phyloP scores from a whole-genome alignment of 2,888 invertebrate species.

The Lasioglossum calceatum region DNA sequence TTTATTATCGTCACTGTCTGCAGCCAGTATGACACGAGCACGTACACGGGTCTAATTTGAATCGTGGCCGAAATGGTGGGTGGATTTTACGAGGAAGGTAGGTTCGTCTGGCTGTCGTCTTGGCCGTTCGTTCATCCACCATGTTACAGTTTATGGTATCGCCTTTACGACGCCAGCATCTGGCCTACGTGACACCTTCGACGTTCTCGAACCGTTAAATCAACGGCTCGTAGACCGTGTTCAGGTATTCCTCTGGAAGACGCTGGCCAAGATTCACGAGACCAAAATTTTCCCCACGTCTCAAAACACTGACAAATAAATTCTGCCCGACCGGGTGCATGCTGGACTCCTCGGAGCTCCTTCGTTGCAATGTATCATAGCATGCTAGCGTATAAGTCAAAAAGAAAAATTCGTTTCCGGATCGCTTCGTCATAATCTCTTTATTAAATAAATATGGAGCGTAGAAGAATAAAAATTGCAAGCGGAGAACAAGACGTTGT shows the following conservation, averaged over 20 bases:
- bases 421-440: background rate
- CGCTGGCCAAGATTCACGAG: slow-evolving; percentile 11
- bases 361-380: background rate
- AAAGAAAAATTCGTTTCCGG: background rate
- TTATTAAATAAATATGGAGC: background rate
- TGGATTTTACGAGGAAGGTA: slow-evolving; percentile 61
- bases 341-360: background rate
- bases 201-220: slow-evolving; percentile 58
- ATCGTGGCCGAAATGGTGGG: slow-evolving; percentile 49
- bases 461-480: background rate
- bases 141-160: slow-evolving; percentile 69
- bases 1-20: background rate
- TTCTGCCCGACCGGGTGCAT: slow-evolving; percentile 19
- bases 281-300: slow-evolving; percentile 37
- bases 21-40: background rate
- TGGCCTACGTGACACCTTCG: slow-evolving; percentile 54
- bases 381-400: background rate
- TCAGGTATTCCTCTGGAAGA: slow-evolving; percentile 23
- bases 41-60: slow-evolving; percentile 42
- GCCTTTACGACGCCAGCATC: slow-evolving; percentile 71
- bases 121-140: slow-evolving; percentile 42
- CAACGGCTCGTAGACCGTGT: slow-evolving; percentile 46
- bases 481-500: background rate
- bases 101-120: slow-evolving; percentile 46
- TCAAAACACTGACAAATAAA: slow-evolving; percentile 41